These are phyloP conservation scores for Sebastes hubbsi DNA, from an alignment of 2,797 vertebrate genomes.

Conservation along the genomic window DNA sequence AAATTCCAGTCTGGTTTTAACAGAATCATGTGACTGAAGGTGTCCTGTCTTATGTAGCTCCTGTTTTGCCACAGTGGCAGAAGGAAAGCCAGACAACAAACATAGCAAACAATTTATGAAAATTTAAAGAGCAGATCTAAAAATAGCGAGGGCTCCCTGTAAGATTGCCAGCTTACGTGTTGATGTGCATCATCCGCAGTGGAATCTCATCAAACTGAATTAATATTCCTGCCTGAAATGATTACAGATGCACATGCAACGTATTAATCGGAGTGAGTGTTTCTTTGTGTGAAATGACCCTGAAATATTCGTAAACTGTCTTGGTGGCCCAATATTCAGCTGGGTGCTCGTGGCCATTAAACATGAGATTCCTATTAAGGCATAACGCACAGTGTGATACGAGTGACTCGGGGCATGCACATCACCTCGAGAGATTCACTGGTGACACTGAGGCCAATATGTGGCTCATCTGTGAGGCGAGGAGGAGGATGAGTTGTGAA, in stretches of 20 bases:
- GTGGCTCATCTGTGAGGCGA: slow-evolving; percentile 17
- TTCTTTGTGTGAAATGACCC: slow-evolving; percentile 2
- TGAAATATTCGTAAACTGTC: not conserved
- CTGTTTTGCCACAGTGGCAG: not conserved
- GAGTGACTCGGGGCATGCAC: not conserved
- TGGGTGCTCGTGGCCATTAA: not conserved
- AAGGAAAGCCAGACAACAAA: slow-evolving; percentile 21
- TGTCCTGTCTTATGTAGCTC: not conserved
- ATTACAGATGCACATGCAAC: not conserved
- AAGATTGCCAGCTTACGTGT: slow-evolving; percentile 38
- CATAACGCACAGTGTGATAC: not conserved
- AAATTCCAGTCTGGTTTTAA: not conserved
- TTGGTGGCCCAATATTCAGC: not conserved
- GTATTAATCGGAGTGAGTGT: not conserved
- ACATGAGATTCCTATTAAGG: not conserved
- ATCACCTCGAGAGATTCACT: not conserved
- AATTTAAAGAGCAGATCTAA: slow-evolving; percentile 61
- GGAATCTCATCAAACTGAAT: slow-evolving; percentile 31
- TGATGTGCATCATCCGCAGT: slow-evolving; percentile 15
- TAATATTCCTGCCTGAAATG: not conserved
- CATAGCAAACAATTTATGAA: slow-evolving; percentile 53
- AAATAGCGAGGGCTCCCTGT: slow-evolving; percentile 37
- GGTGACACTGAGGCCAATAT: not conserved
- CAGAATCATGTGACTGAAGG: not conserved
- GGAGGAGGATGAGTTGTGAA: slow-evolving; percentile 17